Base-by-base conservation (phyloP, 1,140 invertebrate genomes). In the Eumaeus atala region DNA sequence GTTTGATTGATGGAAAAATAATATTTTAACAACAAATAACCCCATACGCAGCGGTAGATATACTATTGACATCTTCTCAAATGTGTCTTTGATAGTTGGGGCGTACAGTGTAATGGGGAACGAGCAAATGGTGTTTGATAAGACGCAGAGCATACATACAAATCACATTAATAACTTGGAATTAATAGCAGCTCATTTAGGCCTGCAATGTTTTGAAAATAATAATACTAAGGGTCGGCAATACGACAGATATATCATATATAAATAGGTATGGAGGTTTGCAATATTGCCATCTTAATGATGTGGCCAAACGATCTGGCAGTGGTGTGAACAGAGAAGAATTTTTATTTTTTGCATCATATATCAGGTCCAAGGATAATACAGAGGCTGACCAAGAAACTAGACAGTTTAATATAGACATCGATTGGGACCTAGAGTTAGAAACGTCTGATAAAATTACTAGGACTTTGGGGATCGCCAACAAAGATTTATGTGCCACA, bases 261-360 rank as follows among this genome's bases (percentile, higher is more conserved):
- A 51, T 51, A 14, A 51, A 51, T 35, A 34, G 48, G n/a, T 34
- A n/a, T 17, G 48, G 48, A 11, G 48, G 48, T 11, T 12, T 50
- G 12, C 50, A 51, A 38, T 51, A 36, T 21, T 34, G 16, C 8
- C 50, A 51, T 38, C 18, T 51, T 11, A 51, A 28, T 7, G 34
- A 51, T 9, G 14, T 51, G 5, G 36, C 50, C 8, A 36, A 17
- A 11, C 10, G 6, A 16, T 49, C 7, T 49, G 48, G 48, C 18
- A 49, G 12, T 49, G 48, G 48, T 49, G 48, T 49, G 21, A 28
- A 49, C 9, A 12, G 9, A 28, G 10, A 34, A 14, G 34, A 49
- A 12, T n/a, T 11, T 33, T 21, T 12, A 11, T 49, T 12, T n/a
- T 28, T 28, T 28, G 21, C 21, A 28, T 28, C 21, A 28, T 28